phyloP scores from a whole-genome alignment of 2,888 invertebrate species.

The Euplexia lucipara region DNA sequence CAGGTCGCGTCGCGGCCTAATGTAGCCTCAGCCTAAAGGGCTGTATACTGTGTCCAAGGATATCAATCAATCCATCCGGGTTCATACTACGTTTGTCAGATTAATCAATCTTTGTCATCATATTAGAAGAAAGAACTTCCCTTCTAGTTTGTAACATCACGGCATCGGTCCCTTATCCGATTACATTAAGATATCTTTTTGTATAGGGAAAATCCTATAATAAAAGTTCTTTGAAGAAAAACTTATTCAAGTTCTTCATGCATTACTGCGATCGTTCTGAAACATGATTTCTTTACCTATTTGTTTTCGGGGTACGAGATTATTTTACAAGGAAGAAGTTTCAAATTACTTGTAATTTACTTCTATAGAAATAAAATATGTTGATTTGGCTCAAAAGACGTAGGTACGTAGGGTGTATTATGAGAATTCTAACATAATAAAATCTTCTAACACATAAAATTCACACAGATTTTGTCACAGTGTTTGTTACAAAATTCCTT shows the following conservation, averaged over 20 bases:
- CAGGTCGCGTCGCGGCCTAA: too few species aligned
- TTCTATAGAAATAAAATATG: too few species aligned
- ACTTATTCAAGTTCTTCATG: conserved; percentile 21
- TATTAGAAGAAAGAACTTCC: conserved; percentile 5
- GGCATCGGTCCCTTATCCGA: conserved; percentile 15
- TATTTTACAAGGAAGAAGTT: conserved; percentile 12
- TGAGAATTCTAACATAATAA: too few species aligned
- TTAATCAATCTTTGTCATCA: not conserved
- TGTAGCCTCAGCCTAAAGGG: too few species aligned
- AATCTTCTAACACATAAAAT: too few species aligned
- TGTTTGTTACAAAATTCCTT: too few species aligned
- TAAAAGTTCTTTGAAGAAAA: conserved; percentile 5
- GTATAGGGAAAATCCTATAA: not conserved
- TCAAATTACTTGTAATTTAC: conserved; percentile 33
- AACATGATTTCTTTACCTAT: conserved; percentile 28
- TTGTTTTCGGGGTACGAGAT: conserved; percentile 8
- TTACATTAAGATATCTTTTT: not conserved
- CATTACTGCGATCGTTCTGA: conserved; percentile 25
- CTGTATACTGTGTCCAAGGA: too few species aligned
- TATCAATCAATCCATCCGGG: conserved; percentile 27
- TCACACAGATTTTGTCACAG: too few species aligned
- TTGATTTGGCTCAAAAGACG: too few species aligned
- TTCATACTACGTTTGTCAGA: too few species aligned
- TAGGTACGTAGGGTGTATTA: too few species aligned
- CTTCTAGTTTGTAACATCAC: conserved; percentile 21